Base-by-base conservation (phyloP, 2,888 invertebrate genomes). In the Polyommatus icarus region DNA sequence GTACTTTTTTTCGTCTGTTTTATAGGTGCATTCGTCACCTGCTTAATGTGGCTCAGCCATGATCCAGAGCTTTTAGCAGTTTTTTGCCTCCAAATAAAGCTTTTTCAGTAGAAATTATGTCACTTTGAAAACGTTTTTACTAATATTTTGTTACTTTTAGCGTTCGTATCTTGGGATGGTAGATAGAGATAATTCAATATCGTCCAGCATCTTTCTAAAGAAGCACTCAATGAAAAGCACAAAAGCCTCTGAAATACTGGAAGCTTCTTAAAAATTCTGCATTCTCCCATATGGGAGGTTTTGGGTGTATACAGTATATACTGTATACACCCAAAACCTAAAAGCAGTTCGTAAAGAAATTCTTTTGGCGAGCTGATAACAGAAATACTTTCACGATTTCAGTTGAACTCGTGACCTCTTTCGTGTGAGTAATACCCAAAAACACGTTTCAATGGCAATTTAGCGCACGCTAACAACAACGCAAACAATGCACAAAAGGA, bases 331-430 rank as follows among this genome's bases (percentile, higher is more conserved):
- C 61, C 24, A 61, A 61, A 3, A 12, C 8, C 24, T 6, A 36
- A 20, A 59, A 59, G 10, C 10, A 24, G 0, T 59, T 59, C 7
- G 10, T 61, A 61, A 24, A 61, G 61, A 24, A 61, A 61, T 67
- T 67, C 29, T 67, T 67, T 67, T 67, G 61, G 24, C 12, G 18
- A 67, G 67, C 29, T 67, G 67, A 67, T 67, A 67, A 67, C 67
- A 67, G 67, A 67, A 36, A 72, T 67, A 72, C 72, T 72, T 72
- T 72, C 40, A 72, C 72, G 40, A 40, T 72, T 72, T 72, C 72
- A 72, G 72, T 72, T 40, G 72, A 67, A 67, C 67, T 40, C 40
- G 8, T 72, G 40, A 72, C 72, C 72, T 40, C 72, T 72, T 72
- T 67, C 29, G 67, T 29, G 40, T 72, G 72, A 72, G 36, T 72